Evolutionary conservation across 2,888 invertebrate species (phyloP), one percentile per base, ranked within the genome.

Genomic region (Polylopha cassiicola): DNA sequence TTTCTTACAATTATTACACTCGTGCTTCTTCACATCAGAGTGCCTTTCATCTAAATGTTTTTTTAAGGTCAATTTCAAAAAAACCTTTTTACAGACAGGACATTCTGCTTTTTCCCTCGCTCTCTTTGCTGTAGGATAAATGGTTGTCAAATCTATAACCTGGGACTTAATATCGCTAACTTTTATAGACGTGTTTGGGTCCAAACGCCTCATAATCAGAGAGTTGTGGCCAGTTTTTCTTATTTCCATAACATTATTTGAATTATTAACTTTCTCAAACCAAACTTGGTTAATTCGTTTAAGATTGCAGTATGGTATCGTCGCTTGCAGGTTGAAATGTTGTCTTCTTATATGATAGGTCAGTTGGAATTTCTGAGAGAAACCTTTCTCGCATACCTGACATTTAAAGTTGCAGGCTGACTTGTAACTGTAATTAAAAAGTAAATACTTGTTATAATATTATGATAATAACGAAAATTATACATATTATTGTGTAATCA

Each of bases 231-330:
- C 57, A 0, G 58, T 53, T 34, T 75, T 77, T n/a, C 49, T 68
- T 0, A 79, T 73, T 50, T 77, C 62, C 0, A 75, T 53, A 0
- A 75, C 38, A 0, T 46, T 47, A 2, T 68, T 47, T 0, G 68
- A 51, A 29, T 78, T 73, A 0, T 50, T 26, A 0, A 76, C 77
- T 4, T 56, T 67, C 28, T 79, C 79, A 1, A 64, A 65, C 76
- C 79, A 79, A 0, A 69, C 62, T 34, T 76, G 62, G 39, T 77
- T 71, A 1, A 76, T 50, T 18, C 63, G 50, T 39, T 69, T 70
- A 0, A 47, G 18, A 1, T 65, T 51, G 1, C 51, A 59, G 6
- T 53, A 52, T 0, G 68, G 63, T 3, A 51, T 39, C 6, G 46
- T 55, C 0, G 63, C 47, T 5, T 47, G 38, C 0, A 73, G 37